Conservation (phyloP, 2,113 vertebrate species). For the Cebus imitator region DNA sequence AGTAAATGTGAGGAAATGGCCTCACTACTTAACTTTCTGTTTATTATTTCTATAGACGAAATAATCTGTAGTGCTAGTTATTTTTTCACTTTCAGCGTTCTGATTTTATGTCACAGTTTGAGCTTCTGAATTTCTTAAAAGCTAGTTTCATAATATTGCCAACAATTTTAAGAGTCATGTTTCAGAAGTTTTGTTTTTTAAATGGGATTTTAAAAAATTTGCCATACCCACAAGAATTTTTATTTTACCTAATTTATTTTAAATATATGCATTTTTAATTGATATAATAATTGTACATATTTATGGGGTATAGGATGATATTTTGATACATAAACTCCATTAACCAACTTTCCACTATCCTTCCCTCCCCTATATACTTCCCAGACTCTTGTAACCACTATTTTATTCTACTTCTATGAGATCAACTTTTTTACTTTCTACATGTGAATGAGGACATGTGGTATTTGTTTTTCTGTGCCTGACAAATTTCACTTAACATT, state of each 20-base stretch:
- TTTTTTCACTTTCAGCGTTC: constrained; percentile 4
- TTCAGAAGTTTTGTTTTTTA: neutral
- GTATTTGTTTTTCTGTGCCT: neutral
- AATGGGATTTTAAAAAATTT: neutral
- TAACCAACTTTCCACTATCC: neutral
- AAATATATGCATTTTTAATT: neutral
- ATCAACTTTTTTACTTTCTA: neutral
- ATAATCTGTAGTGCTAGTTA: neutral
- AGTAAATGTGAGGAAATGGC: constrained; percentile 7
- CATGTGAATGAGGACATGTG: neutral
- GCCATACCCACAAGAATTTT: neutral
- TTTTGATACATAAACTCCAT: neutral
- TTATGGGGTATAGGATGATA: neutral
- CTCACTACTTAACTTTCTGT: neutral
- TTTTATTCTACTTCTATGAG: neutral
- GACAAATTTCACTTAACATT: neutral
- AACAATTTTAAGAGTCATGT: neutral
- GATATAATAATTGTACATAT: neutral
- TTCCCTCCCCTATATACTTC: neutral
- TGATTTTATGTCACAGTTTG: constrained; percentile 1
- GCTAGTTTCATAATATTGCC: neutral
- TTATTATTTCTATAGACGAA: neutral
- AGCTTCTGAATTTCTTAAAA: constrained; percentile 29
- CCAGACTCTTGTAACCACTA: neutral
- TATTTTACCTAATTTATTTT: neutral